Percentiles rank a stretch among this genome's conserved stretches.
These are phyloP conservation scores for Pheucticus melanocephalus DNA, from an alignment of 2,113 vertebrate genomes.

Conservation along the genomic window DNA sequence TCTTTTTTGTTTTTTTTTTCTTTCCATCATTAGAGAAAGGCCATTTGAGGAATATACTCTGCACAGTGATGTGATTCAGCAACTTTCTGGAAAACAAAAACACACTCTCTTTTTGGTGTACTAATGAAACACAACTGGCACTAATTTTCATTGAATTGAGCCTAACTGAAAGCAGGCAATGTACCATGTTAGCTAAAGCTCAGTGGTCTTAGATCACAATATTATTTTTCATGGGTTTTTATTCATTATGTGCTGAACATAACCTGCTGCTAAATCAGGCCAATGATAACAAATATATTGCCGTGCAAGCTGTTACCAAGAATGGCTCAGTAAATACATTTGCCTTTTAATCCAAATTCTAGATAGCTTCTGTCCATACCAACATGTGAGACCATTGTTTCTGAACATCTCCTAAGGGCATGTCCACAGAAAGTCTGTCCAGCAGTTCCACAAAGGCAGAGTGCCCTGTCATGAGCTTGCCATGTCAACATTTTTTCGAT, in stretches of 20 bases:
- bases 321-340: not conserved
- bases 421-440: not conserved
- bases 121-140: slow-evolving; percentile 13
- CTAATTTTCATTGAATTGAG: not conserved
- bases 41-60: not conserved
- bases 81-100: slow-evolving; percentile 29
- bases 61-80: slow-evolving; percentile 37
- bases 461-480: not conserved
- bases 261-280: not conserved
- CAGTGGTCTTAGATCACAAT: not conserved
- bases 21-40: not conserved
- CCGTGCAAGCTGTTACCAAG: not conserved
- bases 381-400: not conserved
- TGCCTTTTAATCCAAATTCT: not conserved
- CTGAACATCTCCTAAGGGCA: not conserved
- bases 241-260: not conserved
- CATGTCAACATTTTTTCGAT: not conserved
- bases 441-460: not conserved
- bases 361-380: not conserved
- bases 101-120: not conserved
- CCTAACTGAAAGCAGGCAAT: not conserved
- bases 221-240: not conserved
- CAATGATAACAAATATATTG: not conserved
- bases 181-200: not conserved
- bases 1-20: not conserved